phyloP scores from a whole-genome alignment of 2,797 vertebrate genomes.

The Triplophysa yarkandensis region DNA sequence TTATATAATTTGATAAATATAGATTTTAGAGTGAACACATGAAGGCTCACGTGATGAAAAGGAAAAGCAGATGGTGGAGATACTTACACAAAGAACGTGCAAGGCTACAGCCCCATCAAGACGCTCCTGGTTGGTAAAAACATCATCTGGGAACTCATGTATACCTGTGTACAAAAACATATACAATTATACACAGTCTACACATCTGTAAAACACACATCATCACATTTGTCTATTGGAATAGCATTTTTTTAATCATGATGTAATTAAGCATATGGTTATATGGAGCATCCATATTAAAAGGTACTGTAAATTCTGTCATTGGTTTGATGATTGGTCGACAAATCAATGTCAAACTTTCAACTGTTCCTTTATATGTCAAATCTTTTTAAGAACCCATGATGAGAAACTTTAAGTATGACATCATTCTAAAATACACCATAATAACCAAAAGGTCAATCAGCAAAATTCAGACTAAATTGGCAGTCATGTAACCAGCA shows the following conservation, averaged over 20 bases:
- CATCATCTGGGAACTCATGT: conserved; percentile 92
- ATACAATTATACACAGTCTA: conserved; percentile 23
- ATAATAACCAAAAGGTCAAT: conserved; percentile 18
- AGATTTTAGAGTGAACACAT: conserved; percentile 3
- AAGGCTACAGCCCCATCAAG: conserved; percentile 87
- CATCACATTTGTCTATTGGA: background rate
- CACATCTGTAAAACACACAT: background rate
- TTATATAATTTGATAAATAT: background rate
- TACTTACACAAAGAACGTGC: conserved; percentile 93
- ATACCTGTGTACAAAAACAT: conserved; percentile 75
- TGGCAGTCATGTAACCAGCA: conserved; percentile 22
- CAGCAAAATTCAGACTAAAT: conserved; percentile 14
- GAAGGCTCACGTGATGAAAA: conserved; percentile 3
- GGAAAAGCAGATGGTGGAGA: conserved; percentile 10
- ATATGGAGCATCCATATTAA: no score
- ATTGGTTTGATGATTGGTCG: background rate
- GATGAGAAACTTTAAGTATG: background rate
- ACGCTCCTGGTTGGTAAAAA: conserved; percentile 88
- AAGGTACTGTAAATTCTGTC: background rate
- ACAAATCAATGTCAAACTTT: background rate
- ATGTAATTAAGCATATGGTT: conserved; percentile 21
- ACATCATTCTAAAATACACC: background rate
- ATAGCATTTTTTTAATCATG: background rate
- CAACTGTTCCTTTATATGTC: background rate
- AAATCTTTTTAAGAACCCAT: background rate